These are phyloP conservation scores for Cheilinus undulatus DNA, from an alignment of 2,113 vertebrate genomes.

Conservation along the genomic window DNA sequence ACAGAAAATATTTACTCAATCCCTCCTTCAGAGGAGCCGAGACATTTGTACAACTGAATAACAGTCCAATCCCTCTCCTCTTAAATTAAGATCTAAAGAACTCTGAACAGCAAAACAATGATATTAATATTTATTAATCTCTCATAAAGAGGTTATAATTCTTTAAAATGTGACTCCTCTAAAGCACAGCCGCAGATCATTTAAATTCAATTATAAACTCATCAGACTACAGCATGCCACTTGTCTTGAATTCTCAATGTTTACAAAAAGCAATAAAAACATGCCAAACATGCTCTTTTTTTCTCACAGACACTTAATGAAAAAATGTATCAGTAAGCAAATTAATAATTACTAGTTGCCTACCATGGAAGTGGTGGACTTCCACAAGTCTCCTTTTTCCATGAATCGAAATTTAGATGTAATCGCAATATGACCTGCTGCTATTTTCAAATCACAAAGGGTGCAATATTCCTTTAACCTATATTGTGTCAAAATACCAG, in stretches of 20 bases:
- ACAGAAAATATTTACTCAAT: conserved; percentile 5
- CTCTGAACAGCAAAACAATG: no score
- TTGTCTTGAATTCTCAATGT: no score
- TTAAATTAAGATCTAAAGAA: not conserved
- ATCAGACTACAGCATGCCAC: not conserved
- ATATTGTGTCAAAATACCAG: no score
- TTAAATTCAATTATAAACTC: not conserved
- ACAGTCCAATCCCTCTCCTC: not conserved
- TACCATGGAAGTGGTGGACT: not conserved
- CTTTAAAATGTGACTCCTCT: not conserved
- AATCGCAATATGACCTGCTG: no score
- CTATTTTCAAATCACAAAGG: no score
- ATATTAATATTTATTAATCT: no score
- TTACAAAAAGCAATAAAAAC: no score
- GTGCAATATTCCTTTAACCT: no score
- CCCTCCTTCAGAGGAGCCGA: no score
- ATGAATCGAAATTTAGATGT: no score
- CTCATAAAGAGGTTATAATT: not conserved
- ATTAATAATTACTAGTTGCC: not conserved
- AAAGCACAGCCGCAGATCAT: not conserved
- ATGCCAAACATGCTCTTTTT: no score
- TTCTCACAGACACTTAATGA: not conserved
- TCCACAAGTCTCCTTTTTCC: no score
- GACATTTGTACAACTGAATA: not conserved
- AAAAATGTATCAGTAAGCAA: not conserved